Evolutionary conservation across 2,888 invertebrate genomes (phyloP), one percentile per base, ranked within the genome.

Genomic region (Aphodius sticticus): DNA sequence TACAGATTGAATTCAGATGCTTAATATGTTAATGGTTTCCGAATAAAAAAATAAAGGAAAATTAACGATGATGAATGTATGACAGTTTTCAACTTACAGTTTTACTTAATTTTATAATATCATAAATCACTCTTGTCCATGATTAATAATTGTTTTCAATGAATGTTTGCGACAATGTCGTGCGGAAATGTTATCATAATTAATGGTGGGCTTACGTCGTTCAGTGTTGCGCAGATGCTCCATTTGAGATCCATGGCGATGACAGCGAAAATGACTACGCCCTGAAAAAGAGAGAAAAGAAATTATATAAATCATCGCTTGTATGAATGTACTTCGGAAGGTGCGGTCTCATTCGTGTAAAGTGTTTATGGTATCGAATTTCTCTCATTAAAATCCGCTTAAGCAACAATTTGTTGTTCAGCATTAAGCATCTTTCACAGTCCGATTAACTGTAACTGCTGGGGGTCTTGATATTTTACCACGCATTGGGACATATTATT

Each of bases 241-340:
- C 82, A 81, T 81, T 79, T 79, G 77, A 81, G 76, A 75, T 82
- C 80, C 12, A 79, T 77, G 74, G 83, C 76, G 76, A 83, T 80
- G 75, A 83, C 81, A 79, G 84, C 78, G 78, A 83, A 82, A 70
- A 84, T 77, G 78, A 84, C 80, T 80, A 84, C 81, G 76, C 79
- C 79, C 84, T 84, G 82, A 38, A 84, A 84, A 70, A 69, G 79
- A 78, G 79, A 77, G 76, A 77, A 36, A 69, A 78, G 37, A 15
- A 16, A 53, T 53, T 53, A 53, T 53, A 53, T 53, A 53, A 53
- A 53, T 53, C 53, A 53, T 53, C 53, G 9, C 1, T 53, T 53
- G 53, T 7, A 53, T 7, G 9, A 53, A 9, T 2, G 9, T 9
- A 53, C 6, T 1, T 53, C 4, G 12, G 12, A 53, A 53, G 53